Conservation (phyloP, 2,797 vertebrate genomes). For the Decapterus maruadsi region DNA sequence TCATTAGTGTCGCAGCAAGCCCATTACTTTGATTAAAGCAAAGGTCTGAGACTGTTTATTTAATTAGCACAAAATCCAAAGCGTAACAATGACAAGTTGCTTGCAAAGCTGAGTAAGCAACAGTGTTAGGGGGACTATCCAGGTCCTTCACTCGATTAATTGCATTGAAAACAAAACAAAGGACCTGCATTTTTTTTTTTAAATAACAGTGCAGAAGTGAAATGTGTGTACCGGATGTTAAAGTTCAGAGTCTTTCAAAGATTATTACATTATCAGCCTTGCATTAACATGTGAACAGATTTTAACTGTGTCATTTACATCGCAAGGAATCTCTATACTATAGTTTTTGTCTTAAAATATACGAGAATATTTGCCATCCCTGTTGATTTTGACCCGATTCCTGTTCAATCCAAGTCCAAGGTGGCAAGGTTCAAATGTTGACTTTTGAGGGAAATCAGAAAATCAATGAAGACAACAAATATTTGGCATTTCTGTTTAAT, state of each 20-base stretch:
- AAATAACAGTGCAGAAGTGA: neutral
- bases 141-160: neutral
- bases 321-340: too few relatives aligned
- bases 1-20: neutral
- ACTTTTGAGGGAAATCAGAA: too few relatives aligned
- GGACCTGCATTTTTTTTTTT: neutral
- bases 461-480: too few relatives aligned
- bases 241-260: neutral
- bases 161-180: neutral
- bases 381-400: too few relatives aligned
- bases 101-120: neutral
- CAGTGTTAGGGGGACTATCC: neutral
- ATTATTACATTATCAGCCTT: neutral
- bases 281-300: neutral
- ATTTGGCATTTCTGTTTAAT: too few relatives aligned
- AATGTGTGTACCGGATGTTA: neutral
- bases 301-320: too few relatives aligned
- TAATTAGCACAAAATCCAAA: neutral
- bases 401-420: too few relatives aligned
- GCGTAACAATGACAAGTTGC: neutral
- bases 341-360: too few relatives aligned
- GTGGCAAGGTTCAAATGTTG: too few relatives aligned
- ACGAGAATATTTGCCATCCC: too few relatives aligned
- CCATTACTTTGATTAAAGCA: constrained; percentile 35
- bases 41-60: neutral